These are phyloP conservation scores for Chymomyza caudatula DNA, from an alignment of 2,888 invertebrate genomes.

Conservation along the genomic window DNA sequence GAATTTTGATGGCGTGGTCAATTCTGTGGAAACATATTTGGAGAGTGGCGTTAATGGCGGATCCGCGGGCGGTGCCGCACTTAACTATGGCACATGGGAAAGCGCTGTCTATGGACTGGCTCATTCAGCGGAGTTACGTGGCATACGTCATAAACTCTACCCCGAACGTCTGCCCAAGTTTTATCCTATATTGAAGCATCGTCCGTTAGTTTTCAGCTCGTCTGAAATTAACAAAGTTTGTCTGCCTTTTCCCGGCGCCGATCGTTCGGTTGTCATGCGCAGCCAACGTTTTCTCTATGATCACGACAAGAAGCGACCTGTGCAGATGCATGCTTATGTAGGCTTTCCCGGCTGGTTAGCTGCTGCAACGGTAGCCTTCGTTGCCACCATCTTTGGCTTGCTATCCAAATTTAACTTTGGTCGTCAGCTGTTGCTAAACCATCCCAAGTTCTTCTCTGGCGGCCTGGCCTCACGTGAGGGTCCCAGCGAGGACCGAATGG, in stretches of 20 bases:
- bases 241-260: slow-evolving; percentile 89
- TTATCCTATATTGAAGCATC: slow-evolving; percentile 81
- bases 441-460: slow-evolving; percentile 84
- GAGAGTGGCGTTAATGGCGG: slow-evolving; percentile 73
- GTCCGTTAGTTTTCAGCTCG: slow-evolving; percentile 80
- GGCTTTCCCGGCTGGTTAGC: slow-evolving; percentile 80
- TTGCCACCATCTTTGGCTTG: slow-evolving; percentile 82
- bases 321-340: slow-evolving; percentile 88
- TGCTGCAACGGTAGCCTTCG: slow-evolving; percentile 79
- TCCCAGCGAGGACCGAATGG: slow-evolving; percentile 81
- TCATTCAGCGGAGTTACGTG: slow-evolving; percentile 81
- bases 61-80: slow-evolving; percentile 77
- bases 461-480: slow-evolving; percentile 85
- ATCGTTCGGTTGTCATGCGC: slow-evolving; percentile 88
- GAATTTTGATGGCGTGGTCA: slow-evolving; percentile 86
- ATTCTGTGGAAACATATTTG: slow-evolving; percentile 87
- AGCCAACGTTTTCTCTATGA: slow-evolving; percentile 88
- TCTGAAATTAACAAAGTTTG: slow-evolving; percentile 81
- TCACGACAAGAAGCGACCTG: slow-evolving; percentile 84
- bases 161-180: slow-evolving; percentile 82
- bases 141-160: slow-evolving; percentile 84
- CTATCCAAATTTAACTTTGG: slow-evolving; percentile 83
- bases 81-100: slow-evolving; percentile 94
- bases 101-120: slow-evolving; percentile 89
- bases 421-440: slow-evolving; percentile 83